A percentile compares a stretch with the other conserved stretches of the same genome.
Conservation (phyloP, 1,140 invertebrate species). For the Matsumurasca onukii region DNA sequence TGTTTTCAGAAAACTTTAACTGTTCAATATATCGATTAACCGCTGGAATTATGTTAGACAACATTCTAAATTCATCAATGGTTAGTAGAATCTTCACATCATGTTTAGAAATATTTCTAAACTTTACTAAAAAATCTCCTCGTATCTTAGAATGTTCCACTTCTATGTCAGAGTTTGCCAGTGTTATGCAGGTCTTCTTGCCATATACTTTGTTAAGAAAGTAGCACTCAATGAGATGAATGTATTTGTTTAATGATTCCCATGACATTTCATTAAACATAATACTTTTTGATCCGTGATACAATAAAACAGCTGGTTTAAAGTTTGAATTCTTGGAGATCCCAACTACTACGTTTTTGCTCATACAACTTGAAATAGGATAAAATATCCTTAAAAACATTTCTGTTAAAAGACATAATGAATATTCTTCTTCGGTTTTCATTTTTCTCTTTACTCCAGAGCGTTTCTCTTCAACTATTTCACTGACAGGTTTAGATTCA, state of each 20-base stretch:
- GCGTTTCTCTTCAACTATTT: too few relatives aligned
- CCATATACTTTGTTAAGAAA: neutral
- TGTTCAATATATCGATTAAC: conserved; percentile 1
- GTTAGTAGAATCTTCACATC: neutral
- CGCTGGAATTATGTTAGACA: neutral
- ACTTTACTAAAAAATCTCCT: neutral
- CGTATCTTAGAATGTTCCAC: neutral
- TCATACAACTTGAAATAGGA: too few relatives aligned
- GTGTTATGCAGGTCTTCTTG: neutral
- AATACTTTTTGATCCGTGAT: neutral
- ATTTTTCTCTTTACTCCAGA: neutral
- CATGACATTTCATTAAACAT: neutral
- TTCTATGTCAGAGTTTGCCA: neutral
- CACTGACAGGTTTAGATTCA: too few relatives aligned
- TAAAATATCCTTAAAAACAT: conserved; percentile 2
- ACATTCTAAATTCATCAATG: neutral
- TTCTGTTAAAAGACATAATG: neutral
- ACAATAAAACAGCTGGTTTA: neutral
- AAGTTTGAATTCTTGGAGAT: neutral
- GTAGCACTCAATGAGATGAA: neutral
- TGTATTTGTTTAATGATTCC: neutral
- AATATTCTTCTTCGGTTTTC: neutral
- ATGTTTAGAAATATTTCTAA: neutral
- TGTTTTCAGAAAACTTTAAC: neutral
- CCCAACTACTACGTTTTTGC: too few relatives aligned